Percentiles rank a stretch among this genome's conserved stretches.
Evolutionary conservation across 2,113 vertebrate genomes (phyloP).

Genomic region (Sorex araneus): DNA sequence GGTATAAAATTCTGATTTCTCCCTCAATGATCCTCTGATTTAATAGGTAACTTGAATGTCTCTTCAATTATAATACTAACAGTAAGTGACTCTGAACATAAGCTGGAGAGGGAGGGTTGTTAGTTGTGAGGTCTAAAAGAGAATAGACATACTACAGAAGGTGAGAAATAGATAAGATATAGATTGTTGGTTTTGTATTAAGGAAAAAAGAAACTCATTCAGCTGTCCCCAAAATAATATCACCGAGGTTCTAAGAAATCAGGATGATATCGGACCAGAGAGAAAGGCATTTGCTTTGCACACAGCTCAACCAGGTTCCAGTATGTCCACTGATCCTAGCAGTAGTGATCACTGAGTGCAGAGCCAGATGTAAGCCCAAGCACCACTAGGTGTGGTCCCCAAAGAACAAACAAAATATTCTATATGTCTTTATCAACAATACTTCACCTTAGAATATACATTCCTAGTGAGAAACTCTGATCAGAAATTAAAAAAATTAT

Average conservation of each 20-base stretch:
- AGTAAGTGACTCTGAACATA: slow-evolving; percentile 28
- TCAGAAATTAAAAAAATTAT: slow-evolving; percentile 85
- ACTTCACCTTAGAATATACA: slow-evolving; percentile 76
- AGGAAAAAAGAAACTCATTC: slow-evolving; percentile 78
- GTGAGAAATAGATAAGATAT: not conserved
- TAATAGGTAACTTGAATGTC: slow-evolving; percentile 73
- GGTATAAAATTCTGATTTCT: slow-evolving; percentile 73
- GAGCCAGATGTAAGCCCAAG: no score
- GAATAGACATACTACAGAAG: not conserved
- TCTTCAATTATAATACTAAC: slow-evolving; percentile 58
- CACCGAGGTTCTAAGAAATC: slow-evolving; percentile 81
- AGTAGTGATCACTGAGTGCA: no score
- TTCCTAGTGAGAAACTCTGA: slow-evolving; percentile 84
- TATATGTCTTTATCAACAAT: not conserved
- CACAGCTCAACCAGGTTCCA: no score
- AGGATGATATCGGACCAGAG: no score
- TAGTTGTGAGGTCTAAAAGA: slow-evolving; percentile 16
- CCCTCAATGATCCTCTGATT: slow-evolving; percentile 65
- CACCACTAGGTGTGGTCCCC: no score
- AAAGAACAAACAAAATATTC: slow-evolving; percentile 74
- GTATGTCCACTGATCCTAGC: no score
- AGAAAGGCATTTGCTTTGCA: no score
- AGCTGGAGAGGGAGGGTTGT: not conserved
- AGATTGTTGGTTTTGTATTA: not conserved
- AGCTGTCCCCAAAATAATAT: slow-evolving; percentile 72